Conservation (phyloP, 1,140 invertebrate genomes). For the Metopolophium dirhodum region DNA sequence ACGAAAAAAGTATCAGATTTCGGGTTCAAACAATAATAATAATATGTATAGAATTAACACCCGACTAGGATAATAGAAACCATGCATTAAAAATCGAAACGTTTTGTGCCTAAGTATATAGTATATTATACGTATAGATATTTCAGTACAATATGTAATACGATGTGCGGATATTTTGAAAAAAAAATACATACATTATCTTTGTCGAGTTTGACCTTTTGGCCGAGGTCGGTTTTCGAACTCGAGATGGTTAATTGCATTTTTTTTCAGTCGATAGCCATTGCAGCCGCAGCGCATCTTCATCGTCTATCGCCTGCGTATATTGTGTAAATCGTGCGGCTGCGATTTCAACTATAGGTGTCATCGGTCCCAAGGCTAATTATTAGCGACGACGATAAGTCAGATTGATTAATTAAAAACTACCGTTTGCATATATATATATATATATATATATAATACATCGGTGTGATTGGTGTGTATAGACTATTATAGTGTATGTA, state of each 20-base stretch:
- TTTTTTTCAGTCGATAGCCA: slow-evolving; percentile 20
- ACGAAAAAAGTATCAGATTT: neutral
- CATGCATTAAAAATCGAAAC: neutral
- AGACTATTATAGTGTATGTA: neutral
- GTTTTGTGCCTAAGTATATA: neutral
- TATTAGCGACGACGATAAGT: neutral
- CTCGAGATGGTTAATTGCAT: slow-evolving; percentile 27
- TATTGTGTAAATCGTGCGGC: neutral
- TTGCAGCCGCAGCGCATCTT: neutral
- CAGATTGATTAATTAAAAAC: slow-evolving; percentile 54
- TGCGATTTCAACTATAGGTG: slow-evolving; percentile 9
- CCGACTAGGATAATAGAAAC: neutral
- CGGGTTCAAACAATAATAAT: neutral
- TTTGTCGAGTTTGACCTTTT: slow-evolving; percentile 18
- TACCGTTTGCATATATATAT: slow-evolving; percentile 22
- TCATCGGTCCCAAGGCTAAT: slow-evolving; percentile 28
- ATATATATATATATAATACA: neutral
- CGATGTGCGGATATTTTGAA: neutral
- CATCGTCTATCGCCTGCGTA: neutral
- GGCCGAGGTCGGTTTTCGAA: slow-evolving; percentile 36
- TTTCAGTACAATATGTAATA: neutral
- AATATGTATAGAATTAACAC: neutral
- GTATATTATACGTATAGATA: neutral
- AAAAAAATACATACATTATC: neutral
- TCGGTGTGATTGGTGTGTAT: neutral